Evolutionary conservation across 2,797 vertebrate genomes (phyloP).

Genomic region (Enteromius radiatus): DNA sequence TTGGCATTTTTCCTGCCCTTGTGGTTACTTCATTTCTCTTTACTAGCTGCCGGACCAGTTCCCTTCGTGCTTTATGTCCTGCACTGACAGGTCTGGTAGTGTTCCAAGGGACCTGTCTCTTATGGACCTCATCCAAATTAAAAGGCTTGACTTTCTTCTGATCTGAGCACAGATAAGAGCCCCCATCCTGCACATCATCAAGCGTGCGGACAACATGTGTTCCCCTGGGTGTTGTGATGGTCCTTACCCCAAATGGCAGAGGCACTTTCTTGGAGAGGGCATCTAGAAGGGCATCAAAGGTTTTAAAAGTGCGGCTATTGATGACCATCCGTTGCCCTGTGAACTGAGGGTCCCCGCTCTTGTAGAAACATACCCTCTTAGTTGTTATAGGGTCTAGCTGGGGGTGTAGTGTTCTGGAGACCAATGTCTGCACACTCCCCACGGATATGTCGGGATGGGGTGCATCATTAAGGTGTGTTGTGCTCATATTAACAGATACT

Average conservation of each 20-base stretch:
- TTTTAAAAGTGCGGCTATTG: slow-evolving; percentile 90
- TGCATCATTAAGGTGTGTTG: slow-evolving; percentile 76
- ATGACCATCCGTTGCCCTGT: slow-evolving; percentile 89
- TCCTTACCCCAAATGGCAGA: slow-evolving; percentile 93
- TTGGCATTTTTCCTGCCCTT: slow-evolving; percentile 63
- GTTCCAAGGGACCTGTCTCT: slow-evolving; percentile 87
- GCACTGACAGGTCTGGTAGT: slow-evolving; percentile 74
- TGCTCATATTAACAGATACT: slow-evolving; percentile 79
- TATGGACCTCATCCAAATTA: slow-evolving; percentile 83
- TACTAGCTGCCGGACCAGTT: slow-evolving; percentile 52
- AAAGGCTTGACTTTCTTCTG: slow-evolving; percentile 88
- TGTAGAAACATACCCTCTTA: slow-evolving; percentile 93
- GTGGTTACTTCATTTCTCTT: slow-evolving; percentile 61
- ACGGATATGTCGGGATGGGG: slow-evolving; percentile 73
- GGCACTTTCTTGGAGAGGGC: slow-evolving; percentile 91
- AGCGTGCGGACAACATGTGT: slow-evolving; percentile 82
- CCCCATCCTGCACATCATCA: slow-evolving; percentile 91
- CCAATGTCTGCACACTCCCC: slow-evolving; percentile 74
- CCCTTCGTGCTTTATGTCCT: slow-evolving; percentile 60
- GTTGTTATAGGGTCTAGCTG: slow-evolving; percentile 78
- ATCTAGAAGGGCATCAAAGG: slow-evolving; percentile 92
- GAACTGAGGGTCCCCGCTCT: slow-evolving; percentile 93
- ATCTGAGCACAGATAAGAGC: slow-evolving; percentile 93
- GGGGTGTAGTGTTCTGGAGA: slow-evolving; percentile 67
- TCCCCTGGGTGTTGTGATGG: slow-evolving; percentile 91